Base-by-base conservation (phyloP, 2,797 vertebrate genomes). In the Ispidina lecontei region DNA sequence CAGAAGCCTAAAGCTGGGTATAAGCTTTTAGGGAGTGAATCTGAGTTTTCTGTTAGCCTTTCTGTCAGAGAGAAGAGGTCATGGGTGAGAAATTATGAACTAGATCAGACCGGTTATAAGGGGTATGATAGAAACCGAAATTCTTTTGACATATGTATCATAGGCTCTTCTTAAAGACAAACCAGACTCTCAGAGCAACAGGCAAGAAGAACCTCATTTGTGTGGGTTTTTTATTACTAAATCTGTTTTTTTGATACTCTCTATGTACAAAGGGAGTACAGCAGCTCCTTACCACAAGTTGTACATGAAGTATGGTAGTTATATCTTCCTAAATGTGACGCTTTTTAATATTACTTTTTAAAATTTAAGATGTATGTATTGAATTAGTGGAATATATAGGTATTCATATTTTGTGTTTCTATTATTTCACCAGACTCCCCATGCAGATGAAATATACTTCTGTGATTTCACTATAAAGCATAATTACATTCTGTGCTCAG, bases 51-150 rank as follows among this genome's bases (percentile, higher is more conserved):
- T 81, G 31, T 55, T 93, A 89, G 82, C 43, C 35, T 81, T 75
- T 52, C 86, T 86, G 83, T 78, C 85, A 84, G 55, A 88, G n/a
- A 71, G 63, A 65, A 52, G 90, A 86, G 67, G 90, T 96, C 91
- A 92, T 37, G 73, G 89, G 83, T 94, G 80, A 93, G 88, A 81
- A 87, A 91, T 81, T 84, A 67, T 72, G 80, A 78, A 35, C 63
- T 71, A 39, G 51, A 86, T 93, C 80, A 93, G 85, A 33, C 46
- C 17, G 69, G 72, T 92, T 80, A 74, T 63, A 71, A 69, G 31
- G 35, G 22, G 8, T 41, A 19, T 78, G 76, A 84, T 33, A 33
- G 90, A 90, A 71, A 44, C 20, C 28, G 31, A 86, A 88, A 81
- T 92, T 86, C 65, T 81, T 92, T 83, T 86, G 91, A 75, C 90